phyloP scores from a whole-genome alignment of 2,113 vertebrate species.

The Hepsetus odoe region DNA sequence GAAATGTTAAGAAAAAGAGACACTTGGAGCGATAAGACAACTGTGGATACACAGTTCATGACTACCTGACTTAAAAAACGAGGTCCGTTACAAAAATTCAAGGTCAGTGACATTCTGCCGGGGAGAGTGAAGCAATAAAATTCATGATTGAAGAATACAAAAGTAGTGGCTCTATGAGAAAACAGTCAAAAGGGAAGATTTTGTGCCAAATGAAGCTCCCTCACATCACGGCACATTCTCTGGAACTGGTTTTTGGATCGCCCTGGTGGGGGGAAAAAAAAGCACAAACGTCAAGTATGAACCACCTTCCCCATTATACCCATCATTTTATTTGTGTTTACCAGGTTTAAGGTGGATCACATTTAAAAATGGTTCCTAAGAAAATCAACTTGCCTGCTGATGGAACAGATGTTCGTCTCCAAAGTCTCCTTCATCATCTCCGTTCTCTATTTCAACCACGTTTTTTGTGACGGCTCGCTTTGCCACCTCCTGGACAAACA shows the following conservation, averaged over 20 bases:
- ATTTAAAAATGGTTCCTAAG: background rate
- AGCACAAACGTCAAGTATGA: background rate
- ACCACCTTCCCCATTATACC: background rate
- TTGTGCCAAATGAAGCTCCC: conserved; percentile 27
- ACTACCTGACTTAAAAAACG: conserved; percentile 56
- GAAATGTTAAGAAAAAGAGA: background rate
- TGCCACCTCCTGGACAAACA: conserved; percentile 84
- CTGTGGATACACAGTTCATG: conserved; percentile 31
- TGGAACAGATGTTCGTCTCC: conserved; percentile 88
- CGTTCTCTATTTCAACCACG: conserved; percentile 67
- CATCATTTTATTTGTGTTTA: background rate
- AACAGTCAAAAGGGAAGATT: conserved; percentile 54
- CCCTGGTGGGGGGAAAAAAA: conserved; percentile 72
- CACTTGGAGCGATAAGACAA: background rate
- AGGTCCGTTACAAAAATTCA: conserved; percentile 60
- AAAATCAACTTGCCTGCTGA: conserved; percentile 76
- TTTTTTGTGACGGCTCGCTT: conserved; percentile 81
- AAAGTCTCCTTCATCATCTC: conserved; percentile 83
- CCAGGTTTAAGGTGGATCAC: background rate
- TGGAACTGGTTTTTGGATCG: conserved; percentile 82
- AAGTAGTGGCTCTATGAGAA: conserved; percentile 80
- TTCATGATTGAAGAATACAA: conserved; percentile 72
- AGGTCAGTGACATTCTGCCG: conserved; percentile 53
- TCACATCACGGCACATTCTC: conserved; percentile 95
- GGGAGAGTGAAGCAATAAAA: conserved; percentile 59